A percentile compares a stretch with the other conserved stretches of the same genome.
Conservation (phyloP, 1,140 invertebrate species). For the Dufourea novaeangliae region DNA sequence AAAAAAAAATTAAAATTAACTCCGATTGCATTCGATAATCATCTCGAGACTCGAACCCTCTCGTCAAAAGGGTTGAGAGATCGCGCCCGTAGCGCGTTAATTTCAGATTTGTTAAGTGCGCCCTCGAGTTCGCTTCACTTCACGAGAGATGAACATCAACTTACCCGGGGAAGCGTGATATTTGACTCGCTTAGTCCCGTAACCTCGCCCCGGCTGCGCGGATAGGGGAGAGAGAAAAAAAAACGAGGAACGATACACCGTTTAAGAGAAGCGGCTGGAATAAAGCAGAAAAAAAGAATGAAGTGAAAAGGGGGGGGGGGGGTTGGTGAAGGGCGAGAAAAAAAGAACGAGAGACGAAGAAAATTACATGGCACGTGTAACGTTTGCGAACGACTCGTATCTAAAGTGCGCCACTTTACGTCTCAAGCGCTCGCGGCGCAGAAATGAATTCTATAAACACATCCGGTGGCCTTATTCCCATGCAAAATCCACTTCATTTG, state of each 20-base stretch:
- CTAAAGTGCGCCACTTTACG: conserved; percentile 35
- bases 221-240: not conserved
- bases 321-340: not conserved
- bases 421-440: conserved; percentile 3
- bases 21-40: no score
- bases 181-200: not conserved
- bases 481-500: conserved; percentile 36
- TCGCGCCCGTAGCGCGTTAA: not conserved
- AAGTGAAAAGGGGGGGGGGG: not conserved
- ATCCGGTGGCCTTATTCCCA: conserved; percentile 27
- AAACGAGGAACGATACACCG: not conserved
- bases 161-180: not conserved
- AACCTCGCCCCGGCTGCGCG: not conserved
- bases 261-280: not conserved
- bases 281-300: not conserved
- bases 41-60: no score
- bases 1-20: no score
- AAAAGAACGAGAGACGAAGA: conserved; percentile 10
- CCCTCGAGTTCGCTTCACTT: not conserved
- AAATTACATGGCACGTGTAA: conserved; percentile 39
- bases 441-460: conserved; percentile 50
- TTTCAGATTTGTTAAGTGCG: not conserved
- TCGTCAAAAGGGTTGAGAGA: no score
- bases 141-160: not conserved
- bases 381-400: conserved; percentile 36